These are phyloP conservation scores for Aplochiton taeniatus DNA, from an alignment of 2,797 vertebrate species.

Conservation along the genomic window DNA sequence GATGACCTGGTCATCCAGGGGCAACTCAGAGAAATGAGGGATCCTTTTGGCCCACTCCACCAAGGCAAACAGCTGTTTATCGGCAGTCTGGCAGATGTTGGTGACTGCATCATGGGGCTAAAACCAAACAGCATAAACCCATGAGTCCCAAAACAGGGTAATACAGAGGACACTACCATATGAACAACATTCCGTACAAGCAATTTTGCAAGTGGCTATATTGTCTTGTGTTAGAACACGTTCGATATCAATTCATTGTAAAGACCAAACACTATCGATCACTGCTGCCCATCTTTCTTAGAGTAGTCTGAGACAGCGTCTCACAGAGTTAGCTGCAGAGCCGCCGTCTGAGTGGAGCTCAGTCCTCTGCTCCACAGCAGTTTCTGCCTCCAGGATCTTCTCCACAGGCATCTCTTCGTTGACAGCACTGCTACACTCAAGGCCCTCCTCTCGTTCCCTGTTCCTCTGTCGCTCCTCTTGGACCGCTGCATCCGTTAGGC, in stretches of 20 bases:
- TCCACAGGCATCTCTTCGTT: constrained; percentile 97
- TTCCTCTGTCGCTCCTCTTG: constrained; percentile 96
- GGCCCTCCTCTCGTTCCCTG: constrained; percentile 87
- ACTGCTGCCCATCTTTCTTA: no score
- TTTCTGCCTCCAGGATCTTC: constrained; percentile 95
- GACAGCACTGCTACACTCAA: constrained; percentile 80
- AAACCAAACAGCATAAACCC: constrained; percentile 22
- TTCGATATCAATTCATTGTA: neutral
- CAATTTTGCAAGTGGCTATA: neutral
- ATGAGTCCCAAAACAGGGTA: neutral
- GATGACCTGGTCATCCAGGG: constrained; percentile 97
- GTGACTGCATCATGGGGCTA: constrained; percentile 96
- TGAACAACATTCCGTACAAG: no score
- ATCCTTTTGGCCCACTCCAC: constrained; percentile 99
- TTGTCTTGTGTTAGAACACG: neutral
- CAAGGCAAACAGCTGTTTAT: constrained; percentile 97
- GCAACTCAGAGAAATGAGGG: constrained; percentile 95
- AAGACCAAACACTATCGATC: no score
- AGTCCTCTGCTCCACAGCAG: constrained; percentile 91
- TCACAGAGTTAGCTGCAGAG: constrained; percentile 83
- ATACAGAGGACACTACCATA: neutral
- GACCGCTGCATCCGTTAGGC: constrained; percentile 77
- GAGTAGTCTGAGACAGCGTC: constrained; percentile 37
- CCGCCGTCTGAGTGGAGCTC: constrained; percentile 84
- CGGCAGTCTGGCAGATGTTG: constrained; percentile 98